Evolutionary conservation across 2,113 vertebrate genomes (phyloP).

Genomic region (Cephalopholis sonnerati): DNA sequence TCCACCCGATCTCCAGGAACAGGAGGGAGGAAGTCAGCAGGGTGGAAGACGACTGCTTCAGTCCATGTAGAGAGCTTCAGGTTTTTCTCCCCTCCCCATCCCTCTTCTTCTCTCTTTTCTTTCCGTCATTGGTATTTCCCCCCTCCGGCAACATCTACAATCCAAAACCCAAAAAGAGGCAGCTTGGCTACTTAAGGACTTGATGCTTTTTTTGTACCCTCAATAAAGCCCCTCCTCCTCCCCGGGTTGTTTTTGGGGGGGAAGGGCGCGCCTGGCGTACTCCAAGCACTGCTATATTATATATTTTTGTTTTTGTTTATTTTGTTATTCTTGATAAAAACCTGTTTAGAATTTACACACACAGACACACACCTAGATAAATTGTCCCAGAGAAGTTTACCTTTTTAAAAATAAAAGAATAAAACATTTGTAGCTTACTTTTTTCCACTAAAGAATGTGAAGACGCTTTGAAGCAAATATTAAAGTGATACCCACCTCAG

Average conservation of each 20-base stretch:
- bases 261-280: slow-evolving; percentile 62
- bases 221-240: slow-evolving; percentile 57
- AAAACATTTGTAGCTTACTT: slow-evolving; percentile 75
- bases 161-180: slow-evolving; percentile 82
- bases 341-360: slow-evolving; percentile 79
- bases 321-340: slow-evolving; percentile 83
- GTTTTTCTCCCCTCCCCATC: slow-evolving; percentile 34
- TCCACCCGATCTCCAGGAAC: slow-evolving; percentile 65
- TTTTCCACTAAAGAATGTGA: slow-evolving; percentile 84
- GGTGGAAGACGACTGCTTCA: slow-evolving; percentile 54
- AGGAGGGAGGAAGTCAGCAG: slow-evolving; percentile 73
- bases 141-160: slow-evolving; percentile 65
- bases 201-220: slow-evolving; percentile 77
- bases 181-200: slow-evolving; percentile 84
- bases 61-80: slow-evolving; percentile 74
- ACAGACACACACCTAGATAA: slow-evolving; percentile 72
- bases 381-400: slow-evolving; percentile 71
- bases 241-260: slow-evolving; percentile 44
- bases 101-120: slow-evolving; percentile 37
- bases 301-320: slow-evolving; percentile 56
- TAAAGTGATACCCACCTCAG: slow-evolving; percentile 74
- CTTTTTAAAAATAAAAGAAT: slow-evolving; percentile 71
- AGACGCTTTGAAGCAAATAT: slow-evolving; percentile 68
- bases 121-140: slow-evolving; percentile 47
- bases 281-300: slow-evolving; percentile 84